These are phyloP conservation scores for Agrilus cyanescens DNA, from an alignment of 2,888 invertebrate genomes.

Conservation along the genomic window DNA sequence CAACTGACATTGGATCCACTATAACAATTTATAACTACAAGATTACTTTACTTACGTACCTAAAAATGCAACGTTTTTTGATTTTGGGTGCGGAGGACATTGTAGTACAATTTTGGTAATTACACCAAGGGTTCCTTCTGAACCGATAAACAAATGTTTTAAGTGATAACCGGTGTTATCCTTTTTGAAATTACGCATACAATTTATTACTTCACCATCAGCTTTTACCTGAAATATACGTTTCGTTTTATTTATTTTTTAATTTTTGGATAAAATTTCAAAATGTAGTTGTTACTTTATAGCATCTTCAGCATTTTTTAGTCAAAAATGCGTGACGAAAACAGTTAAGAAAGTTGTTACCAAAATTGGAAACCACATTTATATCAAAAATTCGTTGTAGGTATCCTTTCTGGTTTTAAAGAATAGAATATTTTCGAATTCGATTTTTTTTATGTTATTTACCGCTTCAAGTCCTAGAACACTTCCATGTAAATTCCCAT, in stretches of 20 bases:
- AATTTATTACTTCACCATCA: slow-evolving; percentile 72
- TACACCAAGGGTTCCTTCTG: slow-evolving; percentile 91
- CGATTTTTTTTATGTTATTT: slow-evolving; percentile 27
- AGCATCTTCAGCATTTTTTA: too few relatives aligned
- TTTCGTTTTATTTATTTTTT: not conserved
- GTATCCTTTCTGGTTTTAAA: too few relatives aligned
- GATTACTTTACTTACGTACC: slow-evolving; percentile 40
- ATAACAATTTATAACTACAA: too few relatives aligned
- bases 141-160: slow-evolving; percentile 92
- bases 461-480: slow-evolving; percentile 87
- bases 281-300: too few relatives aligned
- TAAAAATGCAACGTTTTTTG: slow-evolving; percentile 73
- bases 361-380: too few relatives aligned
- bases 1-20: too few relatives aligned
- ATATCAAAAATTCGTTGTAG: too few relatives aligned
- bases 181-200: slow-evolving; percentile 76
- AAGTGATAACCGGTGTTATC: slow-evolving; percentile 96
- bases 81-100: slow-evolving; percentile 70
- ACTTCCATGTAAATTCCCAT: slow-evolving; percentile 87
- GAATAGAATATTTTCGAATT: not conserved
- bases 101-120: slow-evolving; percentile 85
- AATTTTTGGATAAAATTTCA: too few relatives aligned
- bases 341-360: too few relatives aligned
- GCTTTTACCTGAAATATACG: slow-evolving; percentile 55
- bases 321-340: too few relatives aligned